phyloP scores from a whole-genome alignment of 2,888 invertebrate genomes.

The Meloe dianella region DNA sequence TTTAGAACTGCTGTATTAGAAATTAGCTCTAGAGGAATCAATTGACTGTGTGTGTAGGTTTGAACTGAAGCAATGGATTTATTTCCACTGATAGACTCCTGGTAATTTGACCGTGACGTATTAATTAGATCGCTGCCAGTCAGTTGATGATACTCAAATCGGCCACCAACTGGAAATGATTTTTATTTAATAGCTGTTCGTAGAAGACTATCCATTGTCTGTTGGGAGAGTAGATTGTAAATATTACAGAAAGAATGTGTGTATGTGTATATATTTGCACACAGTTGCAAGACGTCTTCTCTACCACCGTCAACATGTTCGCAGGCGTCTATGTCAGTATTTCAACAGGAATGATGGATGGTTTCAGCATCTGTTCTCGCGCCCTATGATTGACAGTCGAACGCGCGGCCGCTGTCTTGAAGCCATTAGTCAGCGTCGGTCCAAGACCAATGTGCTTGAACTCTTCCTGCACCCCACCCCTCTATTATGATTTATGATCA shows the following conservation, averaged over 20 bases:
- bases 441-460: slow-evolving; percentile 27
- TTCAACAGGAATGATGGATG: slow-evolving; percentile 40
- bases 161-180: slow-evolving; percentile 4
- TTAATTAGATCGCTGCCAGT: slow-evolving; percentile 8
- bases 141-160: background rate
- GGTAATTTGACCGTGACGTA: slow-evolving; percentile 12
- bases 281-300: slow-evolving; percentile 6
- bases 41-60: background rate
- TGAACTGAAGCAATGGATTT: background rate
- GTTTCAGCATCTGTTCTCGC: slow-evolving; percentile 47
- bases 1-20: slow-evolving; percentile 23
- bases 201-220: background rate
- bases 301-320: slow-evolving; percentile 31
- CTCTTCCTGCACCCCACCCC: slow-evolving; percentile 25
- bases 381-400: slow-evolving; percentile 47
- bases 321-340: slow-evolving; percentile 37
- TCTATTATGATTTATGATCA: slow-evolving; percentile 33
- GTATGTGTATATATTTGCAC: background rate
- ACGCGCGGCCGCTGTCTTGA: slow-evolving; percentile 49
- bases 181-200: background rate
- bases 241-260: background rate
- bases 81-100: background rate
- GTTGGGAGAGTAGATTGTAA: background rate
- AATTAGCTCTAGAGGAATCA: background rate
- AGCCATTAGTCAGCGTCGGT: slow-evolving; percentile 46